A percentile compares a stretch with the other conserved stretches of the same genome.
phyloP scores from a whole-genome alignment of 2,113 vertebrate species.

The Pycnonotus jocosus region DNA sequence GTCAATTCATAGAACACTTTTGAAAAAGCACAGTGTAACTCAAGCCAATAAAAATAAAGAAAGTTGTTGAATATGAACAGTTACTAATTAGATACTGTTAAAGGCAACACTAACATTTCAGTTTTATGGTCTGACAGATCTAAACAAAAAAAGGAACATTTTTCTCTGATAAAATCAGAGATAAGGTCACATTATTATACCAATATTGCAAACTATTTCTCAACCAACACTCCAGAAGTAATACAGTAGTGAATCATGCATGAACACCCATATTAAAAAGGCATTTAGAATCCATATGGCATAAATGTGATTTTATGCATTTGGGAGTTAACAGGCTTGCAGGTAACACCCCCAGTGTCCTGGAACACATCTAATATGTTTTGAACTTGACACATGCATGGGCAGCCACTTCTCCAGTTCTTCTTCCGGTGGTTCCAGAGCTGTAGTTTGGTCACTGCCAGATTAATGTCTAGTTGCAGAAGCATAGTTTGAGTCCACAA shows the following conservation, averaged over 20 bases:
- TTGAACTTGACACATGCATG: background rate
- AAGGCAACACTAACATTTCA: conserved; percentile 35
- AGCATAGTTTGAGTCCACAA: background rate
- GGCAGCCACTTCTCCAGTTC: background rate
- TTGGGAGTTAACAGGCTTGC: background rate
- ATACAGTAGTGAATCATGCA: background rate
- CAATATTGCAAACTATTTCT: background rate
- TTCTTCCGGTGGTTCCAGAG: background rate
- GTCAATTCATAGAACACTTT: background rate
- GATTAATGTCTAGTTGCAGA: background rate
- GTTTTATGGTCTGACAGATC: conserved; percentile 30
- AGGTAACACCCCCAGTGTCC: background rate
- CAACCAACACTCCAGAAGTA: background rate
- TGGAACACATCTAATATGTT: background rate
- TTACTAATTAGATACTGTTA: conserved; percentile 55
- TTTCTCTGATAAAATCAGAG: background rate
- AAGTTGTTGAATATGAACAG: conserved; percentile 15
- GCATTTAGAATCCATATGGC: background rate
- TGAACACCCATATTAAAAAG: background rate
- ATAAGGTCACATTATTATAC: background rate
- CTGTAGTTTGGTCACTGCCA: background rate
- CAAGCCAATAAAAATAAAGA: conserved; percentile 44
- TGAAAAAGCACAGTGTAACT: conserved; percentile 18
- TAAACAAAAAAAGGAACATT: background rate
- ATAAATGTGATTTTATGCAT: background rate